Percentiles rank a stretch among this genome's conserved stretches.
These are phyloP conservation scores for Meghimatium bilineatum DNA, from an alignment of 2,888 invertebrate species.

Conservation along the genomic window DNA sequence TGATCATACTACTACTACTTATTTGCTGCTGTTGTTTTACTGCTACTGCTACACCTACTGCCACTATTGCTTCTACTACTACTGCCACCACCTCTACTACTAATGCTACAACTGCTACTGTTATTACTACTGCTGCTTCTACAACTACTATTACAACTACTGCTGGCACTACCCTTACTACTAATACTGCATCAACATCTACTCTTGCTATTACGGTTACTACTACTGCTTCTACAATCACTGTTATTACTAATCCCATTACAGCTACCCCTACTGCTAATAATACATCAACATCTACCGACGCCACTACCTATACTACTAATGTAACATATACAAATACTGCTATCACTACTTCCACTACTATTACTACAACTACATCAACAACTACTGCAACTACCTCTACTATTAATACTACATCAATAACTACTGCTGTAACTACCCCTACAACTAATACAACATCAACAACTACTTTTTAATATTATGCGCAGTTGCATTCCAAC, in stretches of 20 bases:
- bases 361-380: conserved; percentile 10
- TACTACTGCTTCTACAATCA: no score
- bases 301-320: conserved; percentile 13
- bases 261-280: neutral
- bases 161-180: neutral
- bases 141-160: neutral
- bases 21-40: no score
- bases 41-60: neutral
- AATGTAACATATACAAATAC: neutral
- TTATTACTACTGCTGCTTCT: neutral
- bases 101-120: neutral
- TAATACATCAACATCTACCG: conserved; percentile 4
- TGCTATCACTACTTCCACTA: conserved; percentile 14
- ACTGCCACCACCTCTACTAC: neutral
- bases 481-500: no score
- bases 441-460: neutral
- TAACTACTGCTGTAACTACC: conserved; percentile 14
- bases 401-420: conserved; percentile 15
- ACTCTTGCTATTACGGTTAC: neutral
- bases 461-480: neutral
- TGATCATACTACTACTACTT: no score
- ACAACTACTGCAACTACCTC: conserved; percentile 9
- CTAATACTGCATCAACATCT: neutral
- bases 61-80: neutral
- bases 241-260: neutral